Percentiles rank a stretch among this genome's conserved stretches.
Conservation (phyloP, 2,797 vertebrate genomes). For the Lithobates sylvaticus region DNA sequence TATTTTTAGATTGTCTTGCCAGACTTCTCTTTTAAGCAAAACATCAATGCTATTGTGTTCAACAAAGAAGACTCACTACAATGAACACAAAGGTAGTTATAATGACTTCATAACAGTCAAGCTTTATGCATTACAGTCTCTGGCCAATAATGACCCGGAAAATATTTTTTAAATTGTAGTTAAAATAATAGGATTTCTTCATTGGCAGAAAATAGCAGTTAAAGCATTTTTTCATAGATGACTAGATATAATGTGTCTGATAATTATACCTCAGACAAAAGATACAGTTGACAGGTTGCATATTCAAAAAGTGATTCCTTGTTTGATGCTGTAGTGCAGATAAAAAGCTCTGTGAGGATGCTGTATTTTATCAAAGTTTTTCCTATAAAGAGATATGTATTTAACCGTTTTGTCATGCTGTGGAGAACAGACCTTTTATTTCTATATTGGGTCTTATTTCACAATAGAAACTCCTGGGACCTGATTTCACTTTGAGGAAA, state of each 20-base stretch:
- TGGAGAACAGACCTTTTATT: conserved; percentile 16
- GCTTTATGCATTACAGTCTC: neutral
- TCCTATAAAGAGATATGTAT: conserved; percentile 18
- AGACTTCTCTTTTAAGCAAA: neutral
- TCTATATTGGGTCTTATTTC: neutral
- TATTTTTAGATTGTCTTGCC: neutral
- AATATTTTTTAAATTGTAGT: neutral
- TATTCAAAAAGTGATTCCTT: conserved; percentile 26
- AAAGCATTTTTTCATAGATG: conserved; percentile 44
- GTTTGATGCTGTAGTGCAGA: conserved; percentile 43
- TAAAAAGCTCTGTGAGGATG: conserved; percentile 24
- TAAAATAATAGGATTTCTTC: conserved; percentile 15
- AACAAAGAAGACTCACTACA: neutral
- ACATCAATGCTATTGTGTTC: neutral
- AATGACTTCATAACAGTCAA: neutral
- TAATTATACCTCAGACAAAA: conserved; percentile 46
- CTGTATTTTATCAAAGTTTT: conserved; percentile 33
- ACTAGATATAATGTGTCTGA: conserved; percentile 31
- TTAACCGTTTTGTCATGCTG: conserved; percentile 25
- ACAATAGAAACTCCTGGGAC: neutral
- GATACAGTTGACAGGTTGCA: conserved; percentile 45
- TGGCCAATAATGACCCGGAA: neutral
- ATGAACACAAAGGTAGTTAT: neutral
- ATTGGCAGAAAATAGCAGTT: conserved; percentile 30
- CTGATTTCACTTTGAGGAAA: neutral